Evolutionary conservation across 92 coral and sea anemone genomes (phyloP).

Genomic region (Heliopora coerulea): DNA sequence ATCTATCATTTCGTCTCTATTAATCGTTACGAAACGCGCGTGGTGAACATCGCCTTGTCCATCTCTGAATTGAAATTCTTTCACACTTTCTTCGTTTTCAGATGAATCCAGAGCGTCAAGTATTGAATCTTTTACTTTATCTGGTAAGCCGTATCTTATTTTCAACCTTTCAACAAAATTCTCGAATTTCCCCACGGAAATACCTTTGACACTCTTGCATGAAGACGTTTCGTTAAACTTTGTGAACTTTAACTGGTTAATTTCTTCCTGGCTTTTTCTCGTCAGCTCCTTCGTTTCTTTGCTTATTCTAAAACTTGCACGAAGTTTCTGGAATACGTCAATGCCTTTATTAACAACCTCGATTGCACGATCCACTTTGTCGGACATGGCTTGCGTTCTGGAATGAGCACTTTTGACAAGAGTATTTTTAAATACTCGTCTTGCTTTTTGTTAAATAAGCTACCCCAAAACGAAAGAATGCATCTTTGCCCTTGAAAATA

Average conservation of each 20-base stretch:
- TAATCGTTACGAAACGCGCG: slow-evolving; percentile 31
- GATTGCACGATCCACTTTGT: not conserved
- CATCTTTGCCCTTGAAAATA: too few relatives aligned
- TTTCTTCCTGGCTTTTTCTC: slow-evolving; percentile 3
- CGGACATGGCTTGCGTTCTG: too few relatives aligned
- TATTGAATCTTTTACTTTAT: slow-evolving; percentile 13
- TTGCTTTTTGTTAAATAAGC: too few relatives aligned
- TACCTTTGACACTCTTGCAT: slow-evolving; percentile 28
- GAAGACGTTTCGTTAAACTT: slow-evolving; percentile 10
- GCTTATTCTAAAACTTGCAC: slow-evolving; percentile 6
- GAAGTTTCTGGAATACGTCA: slow-evolving; percentile 18
- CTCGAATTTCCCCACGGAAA: slow-evolving; percentile 14
- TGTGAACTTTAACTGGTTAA: slow-evolving; percentile 15
- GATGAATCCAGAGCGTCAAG: slow-evolving; percentile 19
- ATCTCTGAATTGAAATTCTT: slow-evolving; percentile 30
- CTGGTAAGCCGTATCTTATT: slow-evolving; percentile 16
- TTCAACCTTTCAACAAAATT: slow-evolving; percentile 11
- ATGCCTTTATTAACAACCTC: not conserved
- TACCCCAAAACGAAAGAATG: too few relatives aligned
- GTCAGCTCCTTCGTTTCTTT: not conserved
- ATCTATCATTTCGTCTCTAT: slow-evolving; percentile 22
- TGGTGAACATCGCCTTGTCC: slow-evolving; percentile 19
- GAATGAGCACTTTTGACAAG: too few relatives aligned
- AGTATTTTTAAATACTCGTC: too few relatives aligned
- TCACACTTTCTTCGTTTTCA: slow-evolving; percentile 14